Conservation (phyloP, 2,113 vertebrate genomes). For the Triplophysa dalaica region DNA sequence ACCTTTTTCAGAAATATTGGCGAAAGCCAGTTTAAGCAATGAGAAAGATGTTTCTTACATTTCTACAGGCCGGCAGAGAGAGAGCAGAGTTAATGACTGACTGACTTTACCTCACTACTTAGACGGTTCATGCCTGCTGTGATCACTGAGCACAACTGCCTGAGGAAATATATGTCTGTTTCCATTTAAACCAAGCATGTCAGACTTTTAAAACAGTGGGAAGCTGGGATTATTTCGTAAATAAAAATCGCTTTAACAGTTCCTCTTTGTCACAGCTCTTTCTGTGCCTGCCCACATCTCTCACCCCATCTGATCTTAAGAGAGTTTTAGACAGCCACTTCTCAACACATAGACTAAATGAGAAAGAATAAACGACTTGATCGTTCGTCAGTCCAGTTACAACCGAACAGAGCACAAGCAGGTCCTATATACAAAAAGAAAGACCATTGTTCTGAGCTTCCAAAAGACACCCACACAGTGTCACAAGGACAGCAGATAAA, state of each 20-base stretch:
- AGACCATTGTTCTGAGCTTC: slow-evolving; percentile 13
- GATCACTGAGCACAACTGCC: slow-evolving; percentile 1
- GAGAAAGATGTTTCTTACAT: background rate
- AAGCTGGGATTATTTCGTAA: background rate
- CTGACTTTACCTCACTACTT: background rate
- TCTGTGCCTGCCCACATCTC: slow-evolving; percentile 3
- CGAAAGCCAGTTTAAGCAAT: slow-evolving; percentile 7
- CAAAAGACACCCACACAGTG: slow-evolving; percentile 24
- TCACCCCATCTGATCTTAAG: slow-evolving; percentile 22
- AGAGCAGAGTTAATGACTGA: slow-evolving; percentile 23
- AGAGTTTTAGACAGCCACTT: slow-evolving; percentile 10
- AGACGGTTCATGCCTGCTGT: background rate
- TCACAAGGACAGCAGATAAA: slow-evolving; percentile 17
- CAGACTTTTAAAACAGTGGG: slow-evolving; percentile 18
- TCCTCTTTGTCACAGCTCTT: slow-evolving; percentile 1
- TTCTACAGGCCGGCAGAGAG: background rate
- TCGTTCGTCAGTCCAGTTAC: background rate
- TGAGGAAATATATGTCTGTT: slow-evolving; percentile 20
- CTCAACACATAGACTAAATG: slow-evolving; percentile 7
- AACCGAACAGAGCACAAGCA: slow-evolving; percentile 13
- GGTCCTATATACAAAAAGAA: background rate
- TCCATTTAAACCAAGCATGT: slow-evolving; percentile 2
- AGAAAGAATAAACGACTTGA: slow-evolving; percentile 6
- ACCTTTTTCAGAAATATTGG: slow-evolving; percentile 19
- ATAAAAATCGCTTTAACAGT: slow-evolving; percentile 11